Evolutionary conservation across 2,797 vertebrate genomes (phyloP).

Genomic region (Eurystomus glaucurus): DNA sequence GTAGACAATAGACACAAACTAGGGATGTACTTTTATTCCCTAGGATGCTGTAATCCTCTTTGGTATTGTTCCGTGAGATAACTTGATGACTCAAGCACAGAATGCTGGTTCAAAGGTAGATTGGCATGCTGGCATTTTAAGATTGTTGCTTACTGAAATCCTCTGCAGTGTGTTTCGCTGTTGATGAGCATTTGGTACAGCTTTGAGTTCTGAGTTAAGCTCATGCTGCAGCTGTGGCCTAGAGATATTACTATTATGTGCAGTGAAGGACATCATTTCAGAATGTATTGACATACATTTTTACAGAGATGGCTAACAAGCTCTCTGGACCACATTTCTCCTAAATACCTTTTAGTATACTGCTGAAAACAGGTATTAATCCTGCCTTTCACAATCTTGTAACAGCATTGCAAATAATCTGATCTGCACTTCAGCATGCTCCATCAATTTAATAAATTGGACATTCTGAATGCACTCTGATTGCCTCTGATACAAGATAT

Average conservation of each 20-base stretch:
- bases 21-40: neutral
- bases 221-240: neutral
- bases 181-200: neutral
- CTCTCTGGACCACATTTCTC: neutral
- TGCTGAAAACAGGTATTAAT: neutral
- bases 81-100: neutral
- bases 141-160: neutral
- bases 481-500: neutral
- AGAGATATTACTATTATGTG: neutral
- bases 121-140: neutral
- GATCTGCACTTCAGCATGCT: neutral
- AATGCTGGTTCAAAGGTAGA: neutral
- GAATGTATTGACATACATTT: neutral
- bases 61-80: neutral
- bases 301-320: neutral
- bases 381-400: neutral
- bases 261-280: neutral
- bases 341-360: neutral
- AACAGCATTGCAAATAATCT: neutral
- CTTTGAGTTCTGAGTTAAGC: neutral
- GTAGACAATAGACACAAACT: neutral
- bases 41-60: neutral
- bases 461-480: neutral
- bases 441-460: neutral
- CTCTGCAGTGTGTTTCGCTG: neutral